Percentiles rank a stretch among this genome's conserved stretches.
These are phyloP conservation scores for Andricus curvator DNA, from an alignment of 2,888 invertebrate genomes.

Conservation along the genomic window DNA sequence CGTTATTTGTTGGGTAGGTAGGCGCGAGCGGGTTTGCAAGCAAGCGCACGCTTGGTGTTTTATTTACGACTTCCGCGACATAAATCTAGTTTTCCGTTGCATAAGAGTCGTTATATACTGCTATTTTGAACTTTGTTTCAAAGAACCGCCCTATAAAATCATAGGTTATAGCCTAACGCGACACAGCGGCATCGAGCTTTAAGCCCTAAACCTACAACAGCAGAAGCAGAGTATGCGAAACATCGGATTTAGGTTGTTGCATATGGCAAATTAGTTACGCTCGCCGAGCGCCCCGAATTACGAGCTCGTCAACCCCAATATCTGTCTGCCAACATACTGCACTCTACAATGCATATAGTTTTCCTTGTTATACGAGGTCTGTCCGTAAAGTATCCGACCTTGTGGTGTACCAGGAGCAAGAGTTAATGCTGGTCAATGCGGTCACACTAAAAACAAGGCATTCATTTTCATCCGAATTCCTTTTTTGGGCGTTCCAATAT, in stretches of 20 bases:
- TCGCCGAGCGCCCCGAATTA: neutral
- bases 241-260: neutral
- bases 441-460: accelerated
- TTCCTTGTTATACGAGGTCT: no score
- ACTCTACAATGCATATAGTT: no score
- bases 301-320: neutral
- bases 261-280: conserved; percentile 1
- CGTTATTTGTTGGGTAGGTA: neutral
- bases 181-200: neutral
- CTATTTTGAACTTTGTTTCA: neutral
- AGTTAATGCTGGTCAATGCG: no score
- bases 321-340: neutral
- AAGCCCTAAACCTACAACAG: neutral
- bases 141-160: neutral
- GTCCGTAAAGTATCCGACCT: no score
- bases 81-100: neutral
- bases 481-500: no score
- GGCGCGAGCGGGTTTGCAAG: neutral
- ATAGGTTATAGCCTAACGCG: neutral
- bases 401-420: no score
- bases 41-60: conserved; percentile 7
- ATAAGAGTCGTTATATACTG: neutral
- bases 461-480: accelerated
- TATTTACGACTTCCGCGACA: conserved; percentile 3
- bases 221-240: neutral